Evolutionary conservation across 2,113 vertebrate species (phyloP).

Genomic region (Anseranas semipalmata): DNA sequence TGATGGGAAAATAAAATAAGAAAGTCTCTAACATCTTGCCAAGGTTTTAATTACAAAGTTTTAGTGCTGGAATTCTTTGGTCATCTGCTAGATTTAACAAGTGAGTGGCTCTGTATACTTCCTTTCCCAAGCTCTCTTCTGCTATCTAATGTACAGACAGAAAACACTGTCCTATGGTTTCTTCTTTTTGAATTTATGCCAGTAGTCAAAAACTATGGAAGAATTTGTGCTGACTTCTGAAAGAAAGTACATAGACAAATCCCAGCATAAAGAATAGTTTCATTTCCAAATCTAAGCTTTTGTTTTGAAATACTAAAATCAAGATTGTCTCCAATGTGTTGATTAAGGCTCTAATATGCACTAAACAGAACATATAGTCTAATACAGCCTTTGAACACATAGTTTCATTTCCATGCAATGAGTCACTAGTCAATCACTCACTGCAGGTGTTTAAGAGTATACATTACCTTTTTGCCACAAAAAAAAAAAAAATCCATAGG

Average conservation of each 20-base stretch:
- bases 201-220: background rate
- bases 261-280: background rate
- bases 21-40: background rate
- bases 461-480: background rate
- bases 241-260: background rate
- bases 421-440: background rate
- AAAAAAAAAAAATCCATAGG: fast-evolving
- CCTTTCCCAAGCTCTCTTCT: constrained; percentile 28
- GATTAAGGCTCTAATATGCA: background rate
- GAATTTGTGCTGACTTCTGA: background rate
- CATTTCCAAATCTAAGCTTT: background rate
- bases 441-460: background rate
- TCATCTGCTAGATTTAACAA: constrained; percentile 28
- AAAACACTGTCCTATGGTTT: background rate
- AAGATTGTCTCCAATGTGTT: background rate
- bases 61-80: background rate
- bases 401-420: background rate
- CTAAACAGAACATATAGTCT: background rate
- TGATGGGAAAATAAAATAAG: background rate
- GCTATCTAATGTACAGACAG: background rate
- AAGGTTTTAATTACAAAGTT: background rate
- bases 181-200: background rate
- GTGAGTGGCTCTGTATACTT: background rate
- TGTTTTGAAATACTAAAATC: background rate
- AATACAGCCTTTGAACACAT: fast-evolving